Conservation (phyloP, 1,140 invertebrate genomes). For the Stegodyphus dumicola region DNA sequence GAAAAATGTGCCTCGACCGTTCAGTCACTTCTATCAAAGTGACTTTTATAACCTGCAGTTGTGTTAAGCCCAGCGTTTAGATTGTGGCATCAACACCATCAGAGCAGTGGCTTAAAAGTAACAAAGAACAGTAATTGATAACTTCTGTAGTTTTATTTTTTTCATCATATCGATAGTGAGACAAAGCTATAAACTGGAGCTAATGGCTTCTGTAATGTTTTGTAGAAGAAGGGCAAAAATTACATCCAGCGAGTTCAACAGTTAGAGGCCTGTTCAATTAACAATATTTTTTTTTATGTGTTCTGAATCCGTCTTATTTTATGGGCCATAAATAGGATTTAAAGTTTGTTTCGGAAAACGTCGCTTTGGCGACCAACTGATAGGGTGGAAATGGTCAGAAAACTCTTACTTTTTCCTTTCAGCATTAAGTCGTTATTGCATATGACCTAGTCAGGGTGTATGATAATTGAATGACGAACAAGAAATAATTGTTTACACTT, state of each 20-base stretch:
- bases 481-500: too few relatives aligned
- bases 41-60: conserved; percentile 5
- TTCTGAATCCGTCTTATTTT: conserved; percentile 7
- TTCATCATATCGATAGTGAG: not conserved
- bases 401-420: too few relatives aligned
- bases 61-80: not conserved
- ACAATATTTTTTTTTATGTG: conserved; percentile 8
- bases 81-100: conserved; percentile 1
- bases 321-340: conserved; percentile 50
- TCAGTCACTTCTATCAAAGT: conserved; percentile 22
- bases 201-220: too few relatives aligned
- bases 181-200: conserved; percentile 1
- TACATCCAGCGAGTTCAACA: too few relatives aligned
- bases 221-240: too few relatives aligned
- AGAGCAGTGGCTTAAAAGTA: conserved; percentile 23
- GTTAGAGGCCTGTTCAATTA: too few relatives aligned
- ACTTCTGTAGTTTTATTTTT: conserved; percentile 16
- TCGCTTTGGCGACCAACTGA: conserved; percentile 10
- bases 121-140: conserved; percentile 28
- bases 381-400: too few relatives aligned
- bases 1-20: too few relatives aligned
- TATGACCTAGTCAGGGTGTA: too few relatives aligned
- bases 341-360: conserved; percentile 32
- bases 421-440: too few relatives aligned
- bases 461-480: too few relatives aligned